A percentile compares a stretch with the other conserved stretches of the same genome.
phyloP scores from a whole-genome alignment of 2,113 vertebrate genomes.

The Catharus minimus region DNA sequence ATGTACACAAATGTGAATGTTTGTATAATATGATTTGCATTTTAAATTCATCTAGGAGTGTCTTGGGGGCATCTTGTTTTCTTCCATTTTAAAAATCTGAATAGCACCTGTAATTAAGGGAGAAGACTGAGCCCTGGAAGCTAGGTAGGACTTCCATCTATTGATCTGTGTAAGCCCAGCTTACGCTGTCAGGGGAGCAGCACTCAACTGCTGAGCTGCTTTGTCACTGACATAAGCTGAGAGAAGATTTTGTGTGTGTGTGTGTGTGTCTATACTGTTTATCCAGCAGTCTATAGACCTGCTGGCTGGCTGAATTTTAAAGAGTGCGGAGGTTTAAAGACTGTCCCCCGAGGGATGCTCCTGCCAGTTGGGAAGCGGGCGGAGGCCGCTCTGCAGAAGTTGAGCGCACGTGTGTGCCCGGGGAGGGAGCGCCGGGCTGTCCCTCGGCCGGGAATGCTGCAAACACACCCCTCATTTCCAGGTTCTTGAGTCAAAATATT shows the following conservation, averaged over 20 bases:
- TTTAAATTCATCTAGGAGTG: conserved; percentile 11
- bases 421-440: conserved; percentile 9
- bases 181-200: conserved; percentile 82
- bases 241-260: conserved; percentile 35
- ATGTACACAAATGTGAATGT: neutral
- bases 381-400: conserved; percentile 70
- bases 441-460: conserved; percentile 9
- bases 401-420: neutral
- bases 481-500: conserved; percentile 39
- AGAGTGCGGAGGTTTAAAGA: conserved; percentile 93
- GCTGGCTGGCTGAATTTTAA: conserved; percentile 99
- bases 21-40: neutral
- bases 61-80: conserved; percentile 35
- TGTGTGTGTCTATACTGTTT: conserved; percentile 76
- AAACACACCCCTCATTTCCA: conserved; percentile 18
- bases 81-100: conserved; percentile 30
- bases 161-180: conserved; percentile 85
- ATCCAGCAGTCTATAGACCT: conserved; percentile 87
- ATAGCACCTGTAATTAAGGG: conserved; percentile 77
- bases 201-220: conserved; percentile 82
- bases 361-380: conserved; percentile 88
- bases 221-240: conserved; percentile 81
- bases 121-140: conserved; percentile 61
- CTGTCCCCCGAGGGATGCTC: conserved; percentile 86
- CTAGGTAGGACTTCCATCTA: conserved; percentile 76